A percentile compares a stretch with the other conserved stretches of the same genome.
Conservation (phyloP, 1,140 invertebrate species). For the Oedothorax gibbosus region DNA sequence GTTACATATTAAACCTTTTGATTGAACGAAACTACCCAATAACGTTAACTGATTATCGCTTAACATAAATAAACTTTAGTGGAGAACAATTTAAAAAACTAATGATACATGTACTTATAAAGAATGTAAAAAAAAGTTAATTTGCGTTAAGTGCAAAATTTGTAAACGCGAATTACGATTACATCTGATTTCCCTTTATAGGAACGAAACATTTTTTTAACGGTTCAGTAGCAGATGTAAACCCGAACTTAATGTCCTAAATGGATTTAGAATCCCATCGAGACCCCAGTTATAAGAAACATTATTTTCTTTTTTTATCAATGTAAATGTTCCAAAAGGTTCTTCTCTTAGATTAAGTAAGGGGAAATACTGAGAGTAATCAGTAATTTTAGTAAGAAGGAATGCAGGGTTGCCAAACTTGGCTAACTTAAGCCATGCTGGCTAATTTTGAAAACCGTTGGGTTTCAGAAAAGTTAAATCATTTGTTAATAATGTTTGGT, state of each 20-base stretch:
- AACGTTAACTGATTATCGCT: too few species aligned
- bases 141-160: constrained; percentile 29
- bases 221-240: constrained; percentile 40
- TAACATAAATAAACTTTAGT: too few species aligned
- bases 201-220: neutral
- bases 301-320: constrained; percentile 28
- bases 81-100: too few species aligned
- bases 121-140: constrained; percentile 20
- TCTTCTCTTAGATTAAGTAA: constrained; percentile 33
- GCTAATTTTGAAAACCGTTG: too few species aligned
- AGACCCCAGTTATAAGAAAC: neutral
- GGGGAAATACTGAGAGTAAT: neutral
- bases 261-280: constrained; percentile 32
- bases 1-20: too few species aligned
- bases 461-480: too few species aligned
- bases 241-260: constrained; percentile 37
- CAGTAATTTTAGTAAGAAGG: constrained; percentile 45
- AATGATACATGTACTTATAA: too few species aligned
- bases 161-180: neutral
- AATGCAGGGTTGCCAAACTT: neutral
- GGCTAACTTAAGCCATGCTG: too few species aligned
- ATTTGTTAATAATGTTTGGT: too few species aligned
- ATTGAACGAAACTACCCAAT: too few species aligned
- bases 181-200: neutral
- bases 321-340: constrained; percentile 22